Conservation (phyloP, 2,888 invertebrate species). For the Catocala fraxini region DNA sequence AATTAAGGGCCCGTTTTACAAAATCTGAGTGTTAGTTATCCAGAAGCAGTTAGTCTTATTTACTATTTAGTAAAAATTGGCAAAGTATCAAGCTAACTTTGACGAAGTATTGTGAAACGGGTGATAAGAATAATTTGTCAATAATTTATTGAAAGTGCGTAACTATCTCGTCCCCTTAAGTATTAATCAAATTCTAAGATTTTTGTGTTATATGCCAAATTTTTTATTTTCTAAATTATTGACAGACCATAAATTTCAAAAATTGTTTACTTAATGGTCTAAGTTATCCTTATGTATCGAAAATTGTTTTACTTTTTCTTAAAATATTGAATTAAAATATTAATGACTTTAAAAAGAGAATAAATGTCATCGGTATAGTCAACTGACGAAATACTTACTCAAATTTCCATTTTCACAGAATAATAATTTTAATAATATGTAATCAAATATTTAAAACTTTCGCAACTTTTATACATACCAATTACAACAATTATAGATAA, state of each 20-base stretch:
- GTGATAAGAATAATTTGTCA: slow-evolving; percentile 1
- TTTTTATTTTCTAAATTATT: slow-evolving; percentile 25
- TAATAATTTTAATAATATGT: too few relatives aligned
- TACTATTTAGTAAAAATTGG: not conserved
- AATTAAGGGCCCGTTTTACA: slow-evolving; percentile 31
- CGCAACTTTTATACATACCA: too few relatives aligned
- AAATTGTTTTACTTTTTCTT: too few relatives aligned
- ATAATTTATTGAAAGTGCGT: slow-evolving; percentile 35
- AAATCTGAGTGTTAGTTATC: slow-evolving; percentile 14
- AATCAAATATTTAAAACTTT: too few relatives aligned
- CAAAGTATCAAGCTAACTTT: not conserved
- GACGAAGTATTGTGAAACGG: not conserved
- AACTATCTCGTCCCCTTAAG: slow-evolving; percentile 34
- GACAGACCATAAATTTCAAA: not conserved
- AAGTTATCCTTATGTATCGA: not conserved
- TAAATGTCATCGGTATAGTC: too few relatives aligned
- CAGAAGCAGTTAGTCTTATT: not conserved
- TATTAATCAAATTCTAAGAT: slow-evolving; percentile 35
- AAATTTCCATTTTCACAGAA: too few relatives aligned
- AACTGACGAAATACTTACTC: too few relatives aligned
- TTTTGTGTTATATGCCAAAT: slow-evolving; percentile 24
- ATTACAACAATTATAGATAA: too few relatives aligned
- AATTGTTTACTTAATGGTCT: slow-evolving; percentile 8
- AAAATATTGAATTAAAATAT: too few relatives aligned
- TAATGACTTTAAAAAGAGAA: too few relatives aligned